Evolutionary conservation across 2,113 vertebrate genomes (phyloP), one percentile per base, ranked within the genome.

Genomic region (Myiagra hebetior): DNA sequence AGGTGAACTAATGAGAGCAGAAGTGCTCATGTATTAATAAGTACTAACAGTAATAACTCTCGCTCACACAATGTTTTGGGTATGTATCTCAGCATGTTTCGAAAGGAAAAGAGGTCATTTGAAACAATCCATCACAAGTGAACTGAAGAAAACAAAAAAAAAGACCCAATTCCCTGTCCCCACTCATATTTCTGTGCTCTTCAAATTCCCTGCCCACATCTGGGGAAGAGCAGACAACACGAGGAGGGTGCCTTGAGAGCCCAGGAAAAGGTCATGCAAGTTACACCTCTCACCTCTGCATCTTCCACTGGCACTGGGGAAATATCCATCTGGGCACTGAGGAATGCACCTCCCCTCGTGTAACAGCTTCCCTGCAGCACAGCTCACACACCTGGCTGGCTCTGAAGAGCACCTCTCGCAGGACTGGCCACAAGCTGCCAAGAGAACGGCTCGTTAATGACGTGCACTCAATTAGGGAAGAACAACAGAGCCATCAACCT

Each of bases 351-450:
- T 97, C 77, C 98, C 99, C 56, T 96, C 87, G 56, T 99, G 98
- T 69, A 99, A 49, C 17, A 98, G 87, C 14, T 91, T 97, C 31
- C 96, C 98, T 3, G 94, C 68, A 17, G 97, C 89, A 68, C 99
- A 99, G 97, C 94, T 98, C 85, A 98, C 95, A 75, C 99, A 99
- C 24, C 92, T 79, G 73, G 95, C 97, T 33, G 97, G 97, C 84
- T 97, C 98, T 10, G 98, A 95, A 69, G 98, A 98, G 98, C 99
- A 99, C 3, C 97, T 98, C 67, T 97, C 97, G 50, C 99, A 99
- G 77, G 97, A 98, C 12, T 91, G 83, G 62, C 98, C 98, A 73
- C 99, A 99, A 41, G 98, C 99, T 99, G 97, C 49, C 55, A 23
- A n/a, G 67, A 87, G 50, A 31, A 92, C 67, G 62, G 69, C 9